Evolutionary conservation across 2,888 invertebrate genomes (phyloP), one percentile per base, ranked within the genome.

Genomic region (Terebella lapidaria): DNA sequence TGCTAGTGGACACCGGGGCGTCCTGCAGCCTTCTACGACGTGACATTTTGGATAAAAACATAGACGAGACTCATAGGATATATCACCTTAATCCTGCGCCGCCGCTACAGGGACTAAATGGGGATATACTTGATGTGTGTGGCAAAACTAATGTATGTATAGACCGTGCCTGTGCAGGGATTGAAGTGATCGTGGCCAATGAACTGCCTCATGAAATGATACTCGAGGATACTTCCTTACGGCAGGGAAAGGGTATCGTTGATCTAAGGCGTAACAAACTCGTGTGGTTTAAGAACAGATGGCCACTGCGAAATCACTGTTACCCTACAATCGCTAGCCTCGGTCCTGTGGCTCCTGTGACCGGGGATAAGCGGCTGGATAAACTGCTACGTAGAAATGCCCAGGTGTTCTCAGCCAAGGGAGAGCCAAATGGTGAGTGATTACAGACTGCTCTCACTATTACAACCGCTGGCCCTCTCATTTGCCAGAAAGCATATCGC

Each of bases 401-500:
- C 3, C 54, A 58, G 24, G 22, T 56, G 4, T 58, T 55, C 35
- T 29, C 54, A 3, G 58, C 22, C 10, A 29, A 55, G 3, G 27
- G 27, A 1, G 54, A 55, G 15, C 2, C 35, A 1, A 55, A 20
- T 2, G 54, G 58, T 1, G 3, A 4, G 15, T 58, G 58, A 35
- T 20, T 4, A 15, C 24, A 35, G 42, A 10, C 42, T n/a, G 15
- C 29, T 5, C 4, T 55, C 5, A 10, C 5, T 20, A 55, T 55
- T 5, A n/a, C 5, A 35, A 28, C 53, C 53, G 28, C 4, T 15
- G 53, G 53, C 26, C 26, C 26, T 10, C 53, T 57, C 4, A 59
- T 60, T 52, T 26, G 30, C 26, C 53, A 54, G 3, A 52, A 18
- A 1, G 57, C 60, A 3, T 59, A 60, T 22, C 52, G 60, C 15